Evolutionary conservation across 2,888 invertebrate genomes (phyloP).

Genomic region (Papilio protenor): DNA sequence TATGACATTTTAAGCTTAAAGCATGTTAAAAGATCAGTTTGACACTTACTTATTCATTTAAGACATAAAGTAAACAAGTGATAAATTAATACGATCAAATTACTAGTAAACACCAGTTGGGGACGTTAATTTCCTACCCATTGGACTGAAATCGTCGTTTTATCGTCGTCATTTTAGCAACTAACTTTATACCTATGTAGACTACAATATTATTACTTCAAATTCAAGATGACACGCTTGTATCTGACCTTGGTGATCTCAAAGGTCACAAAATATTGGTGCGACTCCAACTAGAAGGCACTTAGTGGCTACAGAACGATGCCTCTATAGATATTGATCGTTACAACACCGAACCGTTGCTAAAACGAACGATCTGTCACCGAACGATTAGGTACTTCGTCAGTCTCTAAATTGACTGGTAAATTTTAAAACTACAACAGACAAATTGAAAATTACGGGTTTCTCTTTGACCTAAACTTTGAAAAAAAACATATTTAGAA

Average conservation of each 20-base stretch:
- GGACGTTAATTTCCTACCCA: not conserved
- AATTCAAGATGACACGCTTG: constrained; percentile 39
- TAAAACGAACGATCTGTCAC: constrained; percentile 47
- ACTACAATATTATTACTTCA: not conserved
- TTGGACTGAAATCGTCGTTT: not conserved
- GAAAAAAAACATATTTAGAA: not conserved
- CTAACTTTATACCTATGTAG: too few relatives aligned
- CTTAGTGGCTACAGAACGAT: constrained; percentile 52
- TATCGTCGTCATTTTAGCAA: not conserved
- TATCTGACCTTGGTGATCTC: constrained; percentile 54
- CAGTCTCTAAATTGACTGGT: not conserved
- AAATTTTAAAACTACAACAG: not conserved
- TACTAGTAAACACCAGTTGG: not conserved
- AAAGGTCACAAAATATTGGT: constrained; percentile 57
- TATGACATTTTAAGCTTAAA: not conserved
- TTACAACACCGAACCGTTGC: constrained; percentile 48
- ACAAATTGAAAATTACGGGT: not conserved
- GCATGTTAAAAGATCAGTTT: not conserved
- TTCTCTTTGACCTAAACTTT: not conserved
- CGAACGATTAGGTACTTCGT: not conserved
- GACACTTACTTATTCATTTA: not conserved
- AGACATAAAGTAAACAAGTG: too few relatives aligned
- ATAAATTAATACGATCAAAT: not conserved
- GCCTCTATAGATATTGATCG: constrained; percentile 49
- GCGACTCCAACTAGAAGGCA: constrained; percentile 53